Percentiles rank a stretch among this genome's conserved stretches.
phyloP scores from a whole-genome alignment of 2,113 vertebrate genomes.

The Dicrurus megarhynchus region DNA sequence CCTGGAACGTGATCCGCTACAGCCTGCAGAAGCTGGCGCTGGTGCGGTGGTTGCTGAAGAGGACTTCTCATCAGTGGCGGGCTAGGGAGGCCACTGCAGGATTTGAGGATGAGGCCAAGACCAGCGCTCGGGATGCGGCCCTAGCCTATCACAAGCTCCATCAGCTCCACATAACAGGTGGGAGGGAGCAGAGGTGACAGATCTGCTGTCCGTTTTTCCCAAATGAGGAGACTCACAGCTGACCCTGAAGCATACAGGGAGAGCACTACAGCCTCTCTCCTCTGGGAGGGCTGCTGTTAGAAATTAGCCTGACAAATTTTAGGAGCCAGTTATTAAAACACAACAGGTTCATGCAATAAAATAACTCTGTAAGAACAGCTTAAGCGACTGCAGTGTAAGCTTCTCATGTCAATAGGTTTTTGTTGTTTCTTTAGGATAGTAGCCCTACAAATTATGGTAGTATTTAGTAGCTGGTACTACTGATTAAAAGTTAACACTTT shows the following conservation, averaged over 20 bases:
- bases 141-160: conserved; percentile 91
- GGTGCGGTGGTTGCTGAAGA: conserved; percentile 91
- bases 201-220: not conserved
- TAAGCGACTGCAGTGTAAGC: not conserved
- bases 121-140: conserved; percentile 87
- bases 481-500: not conserved
- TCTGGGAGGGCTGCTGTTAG: not conserved
- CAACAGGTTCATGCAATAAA: rapidly evolving
- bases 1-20: conserved; percentile 95
- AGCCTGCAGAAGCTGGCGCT: conserved; percentile 88
- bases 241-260: not conserved
- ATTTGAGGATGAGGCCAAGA: conserved; percentile 90
- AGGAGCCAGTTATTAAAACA: not conserved
- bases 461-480: not conserved
- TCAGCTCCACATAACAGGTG: conserved; percentile 95
- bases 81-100: conserved; percentile 71
- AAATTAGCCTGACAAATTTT: not conserved
- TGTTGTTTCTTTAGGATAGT: not conserved
- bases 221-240: not conserved
- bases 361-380: not conserved
- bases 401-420: not conserved
- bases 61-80: conserved; percentile 77
- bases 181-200: not conserved
- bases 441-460: not conserved
- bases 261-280: not conserved